Evolutionary conservation across 2,113 vertebrate genomes (phyloP), one percentile per base, ranked within the genome.

Genomic region (Patagioenas fasciata): DNA sequence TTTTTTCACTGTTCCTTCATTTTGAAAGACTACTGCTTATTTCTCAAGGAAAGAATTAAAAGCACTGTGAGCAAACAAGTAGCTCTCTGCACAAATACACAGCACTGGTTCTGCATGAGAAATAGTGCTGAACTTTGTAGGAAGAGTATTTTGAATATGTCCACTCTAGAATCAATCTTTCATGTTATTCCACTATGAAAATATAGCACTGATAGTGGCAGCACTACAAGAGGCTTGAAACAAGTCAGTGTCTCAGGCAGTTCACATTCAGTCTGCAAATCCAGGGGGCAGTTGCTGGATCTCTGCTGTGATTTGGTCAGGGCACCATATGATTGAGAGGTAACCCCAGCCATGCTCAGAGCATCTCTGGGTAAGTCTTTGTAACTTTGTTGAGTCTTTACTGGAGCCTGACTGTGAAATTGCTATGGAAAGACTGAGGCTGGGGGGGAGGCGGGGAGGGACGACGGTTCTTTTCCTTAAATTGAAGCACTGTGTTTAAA

Each of bases 101-200:
- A 24, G 38, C 65, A 13, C 26, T 1, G 0, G 75, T 81, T 91
- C 77, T 93, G 93, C 91, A 64, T 89, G 85, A 88, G 80, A 88
- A 93, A 3, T 42, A 88, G 80, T 11, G 34, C 93, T 79, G 90
- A 80, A 90, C 88, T 88, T 94, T 13, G 21, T 9, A 15, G 83
- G 83, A 69, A 71, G 90, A 93, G 85, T 87, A 16, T 91, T 96
- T 92, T 72, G 80, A 94, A 79, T 61, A 61, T 61, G 54, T 61
- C 57, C 50, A 47, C 77, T 69, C 77, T 6, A 57, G 85, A 95
- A 96, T 96, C 95, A 89, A 90, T 93, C 94, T 92, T 92, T 92
- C 88, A 44, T 92, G 93, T 96, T 96, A 88, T 86, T 94, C 87
- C 58, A 11, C 80, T 79, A 72, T 75, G 92, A 93, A 94, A 93